phyloP scores from a whole-genome alignment of 2,113 vertebrate genomes.

The Aegithalos caudatus region DNA sequence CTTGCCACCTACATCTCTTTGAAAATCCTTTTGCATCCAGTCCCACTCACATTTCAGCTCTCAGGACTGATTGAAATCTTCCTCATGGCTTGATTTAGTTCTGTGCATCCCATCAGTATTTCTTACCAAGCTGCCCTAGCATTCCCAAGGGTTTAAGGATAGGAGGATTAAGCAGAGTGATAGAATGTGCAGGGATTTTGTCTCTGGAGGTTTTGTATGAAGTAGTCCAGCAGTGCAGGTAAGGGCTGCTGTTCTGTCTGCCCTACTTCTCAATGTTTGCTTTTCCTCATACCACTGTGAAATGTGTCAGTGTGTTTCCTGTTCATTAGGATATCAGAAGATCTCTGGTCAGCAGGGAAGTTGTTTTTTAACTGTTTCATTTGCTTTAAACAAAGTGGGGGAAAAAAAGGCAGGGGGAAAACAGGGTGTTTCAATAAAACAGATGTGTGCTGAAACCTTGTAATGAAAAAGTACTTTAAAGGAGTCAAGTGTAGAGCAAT shows the following conservation, averaged over 20 bases:
- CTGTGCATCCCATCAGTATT: background rate
- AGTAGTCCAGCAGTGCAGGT: background rate
- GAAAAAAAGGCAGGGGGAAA: background rate
- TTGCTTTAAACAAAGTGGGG: background rate
- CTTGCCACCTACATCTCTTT: background rate
- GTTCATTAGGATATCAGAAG: background rate
- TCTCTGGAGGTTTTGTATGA: background rate
- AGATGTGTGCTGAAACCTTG: background rate
- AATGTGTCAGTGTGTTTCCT: background rate
- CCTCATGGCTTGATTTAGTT: background rate
- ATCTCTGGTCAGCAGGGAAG: background rate
- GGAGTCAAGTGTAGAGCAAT: background rate
- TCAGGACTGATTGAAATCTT: background rate
- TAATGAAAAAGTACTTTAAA: background rate
- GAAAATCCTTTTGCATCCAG: background rate
- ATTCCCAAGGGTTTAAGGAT: background rate
- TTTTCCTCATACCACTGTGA: background rate
- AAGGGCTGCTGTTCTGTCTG: background rate
- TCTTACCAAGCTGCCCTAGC: background rate
- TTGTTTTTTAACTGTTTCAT: background rate
- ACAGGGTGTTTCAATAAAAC: background rate
- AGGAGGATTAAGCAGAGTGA: background rate
- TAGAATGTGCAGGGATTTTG: background rate
- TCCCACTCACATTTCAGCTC: background rate
- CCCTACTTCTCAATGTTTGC: background rate